These are phyloP conservation scores for Spinibarbus caldwelli DNA, from an alignment of 2,797 vertebrate species.

Conservation along the genomic window DNA sequence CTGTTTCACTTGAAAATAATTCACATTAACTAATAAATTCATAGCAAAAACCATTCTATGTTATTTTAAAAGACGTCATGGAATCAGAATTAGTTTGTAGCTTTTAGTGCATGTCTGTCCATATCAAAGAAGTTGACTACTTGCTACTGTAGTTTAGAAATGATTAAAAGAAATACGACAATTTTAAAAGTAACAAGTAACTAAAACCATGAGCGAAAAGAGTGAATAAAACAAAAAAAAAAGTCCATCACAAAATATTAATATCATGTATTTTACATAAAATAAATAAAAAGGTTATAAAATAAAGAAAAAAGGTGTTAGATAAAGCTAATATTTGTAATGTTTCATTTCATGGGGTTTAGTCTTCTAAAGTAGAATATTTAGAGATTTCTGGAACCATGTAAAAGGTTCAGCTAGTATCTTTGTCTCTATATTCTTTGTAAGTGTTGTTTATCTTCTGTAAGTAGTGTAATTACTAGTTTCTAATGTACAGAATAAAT, in stretches of 20 bases:
- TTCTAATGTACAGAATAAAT: slow-evolving; percentile 31
- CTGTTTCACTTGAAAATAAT: background rate
- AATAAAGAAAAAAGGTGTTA: background rate
- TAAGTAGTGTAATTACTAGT: slow-evolving; percentile 17
- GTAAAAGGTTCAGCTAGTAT: background rate
- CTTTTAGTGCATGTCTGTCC: background rate
- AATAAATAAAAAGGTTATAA: background rate
- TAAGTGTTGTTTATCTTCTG: slow-evolving; percentile 27
- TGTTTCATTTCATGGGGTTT: background rate
- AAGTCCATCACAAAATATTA: background rate
- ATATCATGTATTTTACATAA: background rate
- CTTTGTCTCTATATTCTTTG: background rate
- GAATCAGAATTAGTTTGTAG: background rate
- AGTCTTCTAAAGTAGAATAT: background rate
- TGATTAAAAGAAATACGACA: background rate
- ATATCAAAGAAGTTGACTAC: too few relatives aligned
- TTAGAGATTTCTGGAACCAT: background rate
- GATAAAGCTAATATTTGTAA: background rate
- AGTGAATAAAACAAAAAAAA: background rate
- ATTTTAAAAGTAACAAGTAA: background rate
- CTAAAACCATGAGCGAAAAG: background rate
- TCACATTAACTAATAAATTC: background rate
- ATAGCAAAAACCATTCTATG: background rate
- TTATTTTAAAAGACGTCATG: background rate
- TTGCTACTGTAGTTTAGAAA: background rate